Conservation (phyloP, 2,888 invertebrate species). For the Phyllotreta cruciferae region DNA sequence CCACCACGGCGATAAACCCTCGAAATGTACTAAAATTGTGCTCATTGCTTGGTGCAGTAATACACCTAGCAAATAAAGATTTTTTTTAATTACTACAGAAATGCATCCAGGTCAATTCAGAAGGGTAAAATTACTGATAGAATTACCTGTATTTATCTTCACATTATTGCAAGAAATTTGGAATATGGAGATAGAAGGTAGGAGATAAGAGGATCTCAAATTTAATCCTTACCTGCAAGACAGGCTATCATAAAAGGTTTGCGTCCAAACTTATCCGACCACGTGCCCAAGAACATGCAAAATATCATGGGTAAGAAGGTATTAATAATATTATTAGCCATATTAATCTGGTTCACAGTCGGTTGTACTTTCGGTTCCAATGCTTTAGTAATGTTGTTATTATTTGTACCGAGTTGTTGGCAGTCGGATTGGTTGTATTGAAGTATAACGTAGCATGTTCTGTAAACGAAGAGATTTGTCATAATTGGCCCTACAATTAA, state of each 20-base stretch:
- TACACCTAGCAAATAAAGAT: not conserved
- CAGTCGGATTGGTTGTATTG: slow-evolving; percentile 68
- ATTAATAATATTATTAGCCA: slow-evolving; percentile 69
- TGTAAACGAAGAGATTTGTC: slow-evolving; percentile 72
- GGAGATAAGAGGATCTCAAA: not conserved
- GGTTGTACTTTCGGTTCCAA: slow-evolving; percentile 68
- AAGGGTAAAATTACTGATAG: not conserved
- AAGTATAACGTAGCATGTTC: slow-evolving; percentile 70
- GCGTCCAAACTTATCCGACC: slow-evolving; percentile 81
- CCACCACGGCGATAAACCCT: slow-evolving; percentile 47
- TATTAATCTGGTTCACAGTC: slow-evolving; percentile 69
- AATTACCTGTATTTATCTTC: too few species aligned
- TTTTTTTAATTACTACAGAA: not conserved
- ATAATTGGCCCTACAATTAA: too few species aligned
- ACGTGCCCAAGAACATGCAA: slow-evolving; percentile 78
- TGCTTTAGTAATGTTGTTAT: slow-evolving; percentile 60
- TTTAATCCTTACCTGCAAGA: not conserved
- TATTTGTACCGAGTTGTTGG: slow-evolving; percentile 64
- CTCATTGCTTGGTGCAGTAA: too few species aligned
- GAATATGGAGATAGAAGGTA: too few species aligned
- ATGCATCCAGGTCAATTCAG: not conserved
- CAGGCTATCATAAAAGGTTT: slow-evolving; percentile 67
- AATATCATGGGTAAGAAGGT: slow-evolving; percentile 72
- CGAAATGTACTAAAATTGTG: too few species aligned
- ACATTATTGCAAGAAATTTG: too few species aligned